These are phyloP conservation scores for Laothoe populi DNA, from an alignment of 2,888 invertebrate species.

Conservation along the genomic window DNA sequence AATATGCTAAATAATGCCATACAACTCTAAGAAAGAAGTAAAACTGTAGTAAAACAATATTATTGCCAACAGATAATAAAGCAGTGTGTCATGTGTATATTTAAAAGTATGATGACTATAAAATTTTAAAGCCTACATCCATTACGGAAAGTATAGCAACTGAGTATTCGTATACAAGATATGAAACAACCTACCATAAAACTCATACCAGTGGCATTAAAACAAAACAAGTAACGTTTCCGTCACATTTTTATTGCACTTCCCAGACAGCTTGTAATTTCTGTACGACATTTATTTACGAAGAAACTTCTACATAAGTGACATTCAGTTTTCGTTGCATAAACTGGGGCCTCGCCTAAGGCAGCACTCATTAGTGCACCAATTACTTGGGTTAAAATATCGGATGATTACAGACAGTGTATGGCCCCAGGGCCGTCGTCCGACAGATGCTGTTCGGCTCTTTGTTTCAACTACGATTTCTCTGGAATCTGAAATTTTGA, in stretches of 20 bases:
- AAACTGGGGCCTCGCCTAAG: slow-evolving; percentile 77
- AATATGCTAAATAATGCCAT: too few species aligned
- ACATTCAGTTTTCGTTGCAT: slow-evolving; percentile 72
- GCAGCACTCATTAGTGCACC: slow-evolving; percentile 75
- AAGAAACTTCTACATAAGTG: slow-evolving; percentile 54
- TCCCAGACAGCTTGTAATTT: slow-evolving; percentile 23
- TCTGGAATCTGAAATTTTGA: slow-evolving; percentile 59
- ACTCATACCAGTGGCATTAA: slow-evolving; percentile 23
- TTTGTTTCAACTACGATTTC: slow-evolving; percentile 61
- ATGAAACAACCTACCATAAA: slow-evolving; percentile 13
- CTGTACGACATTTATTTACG: slow-evolving; percentile 24
- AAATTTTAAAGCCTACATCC: slow-evolving; percentile 19
- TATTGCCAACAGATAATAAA: slow-evolving; percentile 24
- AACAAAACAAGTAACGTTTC: slow-evolving; percentile 20
- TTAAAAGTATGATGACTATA: slow-evolving; percentile 23
- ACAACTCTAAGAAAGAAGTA: not conserved
- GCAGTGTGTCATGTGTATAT: slow-evolving; percentile 28
- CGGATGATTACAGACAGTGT: slow-evolving; percentile 73
- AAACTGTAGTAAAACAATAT: slow-evolving; percentile 7
- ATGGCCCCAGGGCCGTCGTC: slow-evolving; percentile 62
- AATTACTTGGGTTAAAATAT: slow-evolving; percentile 79
- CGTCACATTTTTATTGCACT: slow-evolving; percentile 24
- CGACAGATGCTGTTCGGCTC: slow-evolving; percentile 70
- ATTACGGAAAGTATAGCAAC: slow-evolving; percentile 16
- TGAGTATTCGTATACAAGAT: slow-evolving; percentile 5